These are phyloP conservation scores for Rhopalosiphum maidis DNA, from an alignment of 1,140 invertebrate species.

Conservation along the genomic window DNA sequence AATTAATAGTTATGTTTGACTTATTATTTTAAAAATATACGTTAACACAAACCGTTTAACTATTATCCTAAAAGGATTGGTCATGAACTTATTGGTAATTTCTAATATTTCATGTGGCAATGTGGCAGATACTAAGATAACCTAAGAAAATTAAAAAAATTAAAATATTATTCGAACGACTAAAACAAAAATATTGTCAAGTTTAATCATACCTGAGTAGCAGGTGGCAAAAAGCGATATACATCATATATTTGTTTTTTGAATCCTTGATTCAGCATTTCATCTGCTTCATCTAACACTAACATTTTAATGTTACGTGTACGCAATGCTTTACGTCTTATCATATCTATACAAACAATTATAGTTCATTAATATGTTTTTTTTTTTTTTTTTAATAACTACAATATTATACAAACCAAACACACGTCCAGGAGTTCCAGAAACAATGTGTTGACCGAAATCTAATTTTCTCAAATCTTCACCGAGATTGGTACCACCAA, in stretches of 20 bases:
- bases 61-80: conserved; percentile 96
- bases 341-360: conserved; percentile 81
- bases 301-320: conserved; percentile 97
- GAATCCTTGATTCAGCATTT: conserved; percentile 99
- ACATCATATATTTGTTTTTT: conserved; percentile 99
- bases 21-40: not conserved
- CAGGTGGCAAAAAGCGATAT: conserved; percentile 96
- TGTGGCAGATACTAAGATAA: conserved; percentile 95
- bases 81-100: conserved; percentile 99
- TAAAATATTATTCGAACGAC: conserved; percentile 23
- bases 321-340: conserved; percentile 88
- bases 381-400: not conserved
- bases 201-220: conserved; percentile 76
- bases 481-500: conserved; percentile 97
- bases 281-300: conserved; percentile 98
- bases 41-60: conserved; percentile 84
- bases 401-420: conserved; percentile 73
- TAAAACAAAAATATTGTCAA: not conserved
- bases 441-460: conserved; percentile 98
- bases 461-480: conserved; percentile 98
- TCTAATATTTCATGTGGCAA: conserved; percentile 98
- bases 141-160: conserved; percentile 63
- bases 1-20: conserved; percentile 45
- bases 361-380: not conserved
- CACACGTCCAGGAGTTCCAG: conserved; percentile 96